phyloP scores from a whole-genome alignment of 2,888 invertebrate species.

The Endomychus coccineus region DNA sequence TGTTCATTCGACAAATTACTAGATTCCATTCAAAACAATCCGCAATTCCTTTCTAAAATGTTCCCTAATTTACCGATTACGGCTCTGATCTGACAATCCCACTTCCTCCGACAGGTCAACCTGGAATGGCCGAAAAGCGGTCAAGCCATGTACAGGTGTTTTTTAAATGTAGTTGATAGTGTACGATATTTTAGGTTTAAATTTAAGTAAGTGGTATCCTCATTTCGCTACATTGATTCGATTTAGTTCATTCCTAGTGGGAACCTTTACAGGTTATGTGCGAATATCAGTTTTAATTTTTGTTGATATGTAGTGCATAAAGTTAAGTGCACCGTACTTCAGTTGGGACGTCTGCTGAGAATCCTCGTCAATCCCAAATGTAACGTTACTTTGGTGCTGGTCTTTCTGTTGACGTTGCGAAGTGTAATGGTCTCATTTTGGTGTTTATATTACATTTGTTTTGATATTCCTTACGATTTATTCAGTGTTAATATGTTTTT shows the following conservation, averaged over 20 bases:
- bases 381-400: conserved; percentile 38
- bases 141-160: conserved; percentile 44
- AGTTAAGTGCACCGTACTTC: conserved; percentile 38
- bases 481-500: too few relatives aligned
- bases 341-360: conserved; percentile 30
- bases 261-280: conserved; percentile 28
- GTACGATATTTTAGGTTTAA: conserved; percentile 22
- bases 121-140: conserved; percentile 47
- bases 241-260: too few relatives aligned
- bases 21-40: too few relatives aligned
- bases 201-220: conserved; percentile 22
- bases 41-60: too few relatives aligned
- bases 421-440: conserved; percentile 16
- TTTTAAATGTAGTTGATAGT: conserved; percentile 40
- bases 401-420: conserved; percentile 27
- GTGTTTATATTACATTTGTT: conserved; percentile 5
- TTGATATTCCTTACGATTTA: conserved; percentile 11
- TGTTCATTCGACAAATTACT: too few relatives aligned
- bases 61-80: too few relatives aligned
- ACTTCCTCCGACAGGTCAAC: conserved; percentile 44
- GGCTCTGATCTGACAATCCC: conserved; percentile 38
- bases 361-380: conserved; percentile 33
- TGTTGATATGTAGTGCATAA: conserved; percentile 41
- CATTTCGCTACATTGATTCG: not conserved
- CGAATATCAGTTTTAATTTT: conserved; percentile 25